A percentile compares a stretch with the other conserved stretches of the same genome.
Conservation (phyloP, 2,113 vertebrate genomes). For the Scolopax mira region DNA sequence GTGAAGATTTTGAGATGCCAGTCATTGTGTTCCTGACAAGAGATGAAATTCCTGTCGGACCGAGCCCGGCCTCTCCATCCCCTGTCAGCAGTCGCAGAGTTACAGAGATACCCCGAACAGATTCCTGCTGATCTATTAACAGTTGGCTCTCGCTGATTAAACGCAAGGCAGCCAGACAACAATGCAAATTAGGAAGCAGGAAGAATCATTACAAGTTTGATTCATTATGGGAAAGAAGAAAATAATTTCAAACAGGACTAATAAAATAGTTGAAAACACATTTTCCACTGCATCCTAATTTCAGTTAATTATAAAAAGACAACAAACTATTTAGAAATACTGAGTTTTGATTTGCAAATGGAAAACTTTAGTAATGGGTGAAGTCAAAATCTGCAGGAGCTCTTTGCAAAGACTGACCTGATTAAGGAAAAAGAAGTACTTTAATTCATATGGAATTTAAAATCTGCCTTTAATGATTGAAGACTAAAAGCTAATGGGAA, state of each 20-base stretch:
- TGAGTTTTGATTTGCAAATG: neutral
- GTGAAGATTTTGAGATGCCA: constrained; percentile 45
- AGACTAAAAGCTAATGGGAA: neutral
- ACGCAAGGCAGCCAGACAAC: neutral
- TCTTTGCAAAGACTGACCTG: neutral
- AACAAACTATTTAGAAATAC: neutral
- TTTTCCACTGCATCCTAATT: neutral
- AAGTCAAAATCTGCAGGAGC: neutral
- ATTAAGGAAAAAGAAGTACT: neutral
- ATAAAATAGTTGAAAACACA: neutral
- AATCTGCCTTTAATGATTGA: neutral
- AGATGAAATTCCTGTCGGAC: neutral
- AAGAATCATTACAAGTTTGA: neutral
- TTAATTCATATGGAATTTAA: neutral
- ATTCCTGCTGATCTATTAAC: neutral
- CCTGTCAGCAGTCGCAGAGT: neutral
- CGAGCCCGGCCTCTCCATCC: neutral
- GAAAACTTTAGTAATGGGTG: neutral
- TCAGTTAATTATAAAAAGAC: neutral
- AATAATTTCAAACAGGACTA: neutral
- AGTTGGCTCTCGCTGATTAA: neutral
- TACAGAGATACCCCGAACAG: neutral
- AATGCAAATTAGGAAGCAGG: neutral
- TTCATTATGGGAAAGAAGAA: neutral
- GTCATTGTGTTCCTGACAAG: constrained; percentile 22